phyloP scores from a whole-genome alignment of 37 sponge, comb jelly and placozoan species.

The Ephydatia muelleri region DNA sequence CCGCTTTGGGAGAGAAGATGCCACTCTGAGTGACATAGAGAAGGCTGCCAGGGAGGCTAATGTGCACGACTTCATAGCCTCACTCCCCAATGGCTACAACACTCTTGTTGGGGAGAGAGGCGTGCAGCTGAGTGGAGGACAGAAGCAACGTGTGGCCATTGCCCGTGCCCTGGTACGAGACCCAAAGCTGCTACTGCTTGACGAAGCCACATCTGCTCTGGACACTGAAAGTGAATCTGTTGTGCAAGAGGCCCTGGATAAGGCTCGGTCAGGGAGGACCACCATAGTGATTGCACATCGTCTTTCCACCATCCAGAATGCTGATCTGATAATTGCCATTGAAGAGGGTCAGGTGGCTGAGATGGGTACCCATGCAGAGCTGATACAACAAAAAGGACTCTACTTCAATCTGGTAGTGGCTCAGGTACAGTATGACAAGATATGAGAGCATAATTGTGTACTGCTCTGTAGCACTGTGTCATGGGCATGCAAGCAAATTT shows the following conservation, averaged over 20 bases:
- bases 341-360: constrained; percentile 73
- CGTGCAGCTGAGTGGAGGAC: constrained; percentile 86
- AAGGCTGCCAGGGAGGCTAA: constrained; percentile 87
- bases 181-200: constrained; percentile 86
- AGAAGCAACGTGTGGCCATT: constrained; percentile 93
- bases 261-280: constrained; percentile 84
- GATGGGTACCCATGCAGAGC: constrained; percentile 73
- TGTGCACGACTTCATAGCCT: constrained; percentile 79
- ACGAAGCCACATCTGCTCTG: constrained; percentile 95
- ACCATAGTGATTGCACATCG: constrained; percentile 92
- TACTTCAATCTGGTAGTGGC: constrained; percentile 90
- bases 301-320: constrained; percentile 85
- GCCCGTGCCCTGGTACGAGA: constrained; percentile 87
- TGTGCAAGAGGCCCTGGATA: constrained; percentile 91
- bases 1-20: constrained; percentile 72
- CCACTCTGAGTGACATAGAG: constrained; percentile 71
- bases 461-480: too few species aligned
- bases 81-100: constrained; percentile 81
- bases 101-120: constrained; percentile 83
- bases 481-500: too few species aligned
- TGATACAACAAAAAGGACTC: constrained; percentile 77
- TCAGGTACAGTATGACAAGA: constrained; percentile 44
- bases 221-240: constrained; percentile 86
- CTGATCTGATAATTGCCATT: constrained; percentile 70
- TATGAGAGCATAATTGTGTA: too few species aligned